Evolutionary conservation across 2,888 invertebrate genomes (phyloP).

Genomic region (Strigamia crassipes): DNA sequence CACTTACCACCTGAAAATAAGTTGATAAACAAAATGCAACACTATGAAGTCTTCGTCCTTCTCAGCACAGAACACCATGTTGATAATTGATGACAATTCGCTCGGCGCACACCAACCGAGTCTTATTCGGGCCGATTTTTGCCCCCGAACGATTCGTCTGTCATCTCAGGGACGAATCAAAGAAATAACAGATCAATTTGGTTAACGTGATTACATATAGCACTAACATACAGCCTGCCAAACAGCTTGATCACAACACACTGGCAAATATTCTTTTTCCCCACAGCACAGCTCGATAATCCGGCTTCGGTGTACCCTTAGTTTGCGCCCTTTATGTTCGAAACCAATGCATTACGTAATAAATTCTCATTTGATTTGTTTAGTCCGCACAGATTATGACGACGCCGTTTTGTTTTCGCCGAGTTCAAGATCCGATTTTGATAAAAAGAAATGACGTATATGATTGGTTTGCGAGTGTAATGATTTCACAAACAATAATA

Average conservation of each 20-base stretch:
- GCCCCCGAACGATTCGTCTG: conserved; percentile 43
- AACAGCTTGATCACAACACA: conserved; percentile 27
- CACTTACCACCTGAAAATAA: conserved; percentile 7
- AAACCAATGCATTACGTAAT: background rate
- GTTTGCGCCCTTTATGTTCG: background rate
- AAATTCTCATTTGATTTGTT: background rate
- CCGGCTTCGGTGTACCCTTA: background rate
- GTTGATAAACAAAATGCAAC: background rate
- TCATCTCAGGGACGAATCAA: conserved; percentile 38
- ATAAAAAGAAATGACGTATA: conserved; percentile 1
- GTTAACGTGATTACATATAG: conserved; percentile 36
- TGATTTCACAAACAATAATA: background rate
- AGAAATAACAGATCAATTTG: conserved; percentile 36
- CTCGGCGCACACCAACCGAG: conserved; percentile 12
- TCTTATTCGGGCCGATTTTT: conserved; percentile 27
- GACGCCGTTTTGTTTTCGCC: background rate
- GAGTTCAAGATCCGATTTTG: background rate
- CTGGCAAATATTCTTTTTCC: conserved; percentile 6
- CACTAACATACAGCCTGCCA: conserved; percentile 42
- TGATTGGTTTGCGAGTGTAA: background rate
- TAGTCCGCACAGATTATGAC: background rate
- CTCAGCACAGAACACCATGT: background rate
- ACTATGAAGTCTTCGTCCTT: background rate
- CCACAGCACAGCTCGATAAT: background rate
- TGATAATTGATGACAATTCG: conserved; percentile 7